Conservation (phyloP, 2,888 invertebrate genomes). For the Limnephilus marmoratus region DNA sequence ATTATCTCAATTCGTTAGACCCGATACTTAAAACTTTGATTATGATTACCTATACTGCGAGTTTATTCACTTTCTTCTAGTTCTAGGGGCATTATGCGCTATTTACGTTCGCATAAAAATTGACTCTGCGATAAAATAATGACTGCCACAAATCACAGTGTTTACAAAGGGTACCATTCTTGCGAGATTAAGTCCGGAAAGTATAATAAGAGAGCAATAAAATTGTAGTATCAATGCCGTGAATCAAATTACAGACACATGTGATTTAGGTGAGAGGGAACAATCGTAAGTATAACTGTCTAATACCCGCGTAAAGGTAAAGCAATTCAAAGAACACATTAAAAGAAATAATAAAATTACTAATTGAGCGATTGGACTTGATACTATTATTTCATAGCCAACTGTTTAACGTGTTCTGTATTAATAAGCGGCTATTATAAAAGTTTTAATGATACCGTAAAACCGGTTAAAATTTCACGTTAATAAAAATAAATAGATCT, state of each 20-base stretch:
- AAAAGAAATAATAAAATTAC: neutral
- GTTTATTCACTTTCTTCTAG: conserved; percentile 21
- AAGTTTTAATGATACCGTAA: neutral
- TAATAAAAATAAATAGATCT: too few relatives aligned
- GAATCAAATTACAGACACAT: conserved; percentile 25
- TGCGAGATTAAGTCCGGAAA: conserved; percentile 22
- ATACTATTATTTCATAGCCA: neutral
- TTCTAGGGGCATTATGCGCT: conserved; percentile 13
- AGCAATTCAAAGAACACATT: neutral
- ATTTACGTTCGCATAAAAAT: conserved; percentile 24
- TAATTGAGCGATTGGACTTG: neutral
- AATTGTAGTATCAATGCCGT: conserved; percentile 17
- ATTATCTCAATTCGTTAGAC: conserved; percentile 30
- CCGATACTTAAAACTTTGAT: conserved; percentile 11
- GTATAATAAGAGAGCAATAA: conserved; percentile 30
- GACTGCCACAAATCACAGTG: conserved; percentile 10
- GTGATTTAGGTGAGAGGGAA: neutral
- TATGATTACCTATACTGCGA: neutral
- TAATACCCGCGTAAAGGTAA: neutral
- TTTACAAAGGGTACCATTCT: conserved; percentile 42
- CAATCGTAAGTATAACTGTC: neutral
- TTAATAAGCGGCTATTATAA: neutral
- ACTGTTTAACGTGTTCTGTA: neutral
- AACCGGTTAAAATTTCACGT: too few relatives aligned
- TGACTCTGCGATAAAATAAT: conserved; percentile 9